phyloP scores from a whole-genome alignment of 2,797 vertebrate genomes.

The Macropodus opercularis region DNA sequence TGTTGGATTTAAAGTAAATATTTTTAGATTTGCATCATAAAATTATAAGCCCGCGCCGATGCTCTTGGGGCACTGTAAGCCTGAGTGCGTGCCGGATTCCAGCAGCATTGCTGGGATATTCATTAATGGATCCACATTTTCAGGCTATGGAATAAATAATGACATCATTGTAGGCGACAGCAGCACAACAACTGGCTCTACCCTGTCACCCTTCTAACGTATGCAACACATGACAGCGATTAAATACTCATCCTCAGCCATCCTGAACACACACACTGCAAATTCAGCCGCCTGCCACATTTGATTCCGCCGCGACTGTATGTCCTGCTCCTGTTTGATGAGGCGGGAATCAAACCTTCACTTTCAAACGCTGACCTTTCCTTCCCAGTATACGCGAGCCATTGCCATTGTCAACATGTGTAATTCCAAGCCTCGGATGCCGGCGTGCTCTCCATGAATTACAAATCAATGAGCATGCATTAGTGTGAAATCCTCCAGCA shows the following conservation, averaged over 20 bases:
- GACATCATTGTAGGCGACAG: constrained; percentile 18
- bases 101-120: constrained; percentile 8
- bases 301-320: constrained; percentile 26
- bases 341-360: constrained; percentile 57
- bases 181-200: constrained; percentile 1
- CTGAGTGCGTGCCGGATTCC: not conserved
- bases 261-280: constrained; percentile 7
- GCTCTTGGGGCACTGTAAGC: not conserved
- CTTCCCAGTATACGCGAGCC: constrained; percentile 55
- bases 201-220: constrained; percentile 16
- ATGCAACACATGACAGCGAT: constrained; percentile 28
- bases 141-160: constrained; percentile 7
- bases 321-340: constrained; percentile 35
- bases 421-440: constrained; percentile 71
- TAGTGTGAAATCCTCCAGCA: constrained; percentile 62
- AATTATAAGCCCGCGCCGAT: no score
- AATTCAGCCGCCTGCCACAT: constrained; percentile 34
- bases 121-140: constrained; percentile 11
- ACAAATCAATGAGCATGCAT: constrained; percentile 77
- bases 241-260: constrained; percentile 27
- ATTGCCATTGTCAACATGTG: constrained; percentile 72
- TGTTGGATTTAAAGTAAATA: no score
- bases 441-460: constrained; percentile 62
- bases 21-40: no score
- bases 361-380: constrained; percentile 79